phyloP scores from a whole-genome alignment of 2,888 invertebrate species.

The Resseliella maxima region DNA sequence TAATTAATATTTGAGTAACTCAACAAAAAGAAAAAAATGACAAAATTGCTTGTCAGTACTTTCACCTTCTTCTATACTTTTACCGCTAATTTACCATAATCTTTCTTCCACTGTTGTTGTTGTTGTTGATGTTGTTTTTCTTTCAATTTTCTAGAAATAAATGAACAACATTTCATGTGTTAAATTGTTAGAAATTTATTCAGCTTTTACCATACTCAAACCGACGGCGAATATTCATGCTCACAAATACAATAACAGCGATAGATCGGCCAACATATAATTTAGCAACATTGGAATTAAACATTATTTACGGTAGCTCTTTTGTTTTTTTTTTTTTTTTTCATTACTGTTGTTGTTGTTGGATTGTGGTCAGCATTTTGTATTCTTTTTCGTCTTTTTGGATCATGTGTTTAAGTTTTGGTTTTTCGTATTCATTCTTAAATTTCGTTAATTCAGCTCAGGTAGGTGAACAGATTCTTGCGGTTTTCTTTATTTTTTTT shows the following conservation, averaged over 20 bases:
- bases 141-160: background rate
- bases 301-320: constrained; percentile 38
- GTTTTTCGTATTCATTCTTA: constrained; percentile 18
- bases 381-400: background rate
- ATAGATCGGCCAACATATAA: background rate
- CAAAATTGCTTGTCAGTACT: background rate
- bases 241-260: background rate
- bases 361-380: background rate
- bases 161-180: background rate
- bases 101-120: background rate
- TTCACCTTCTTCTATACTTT: background rate
- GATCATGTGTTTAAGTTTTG: background rate
- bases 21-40: background rate
- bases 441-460: background rate
- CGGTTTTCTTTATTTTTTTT: background rate
- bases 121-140: too few relatives aligned
- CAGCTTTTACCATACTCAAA: background rate
- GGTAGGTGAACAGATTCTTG: background rate
- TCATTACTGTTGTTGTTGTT: background rate
- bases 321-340: background rate
- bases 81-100: background rate
- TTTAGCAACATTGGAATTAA: constrained; percentile 33
- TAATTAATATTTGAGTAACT: background rate
- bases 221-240: background rate
- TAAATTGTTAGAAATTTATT: constrained; percentile 17